These are phyloP conservation scores for Allophyes oxyacanthae DNA, from an alignment of 2,888 invertebrate genomes.

Conservation along the genomic window DNA sequence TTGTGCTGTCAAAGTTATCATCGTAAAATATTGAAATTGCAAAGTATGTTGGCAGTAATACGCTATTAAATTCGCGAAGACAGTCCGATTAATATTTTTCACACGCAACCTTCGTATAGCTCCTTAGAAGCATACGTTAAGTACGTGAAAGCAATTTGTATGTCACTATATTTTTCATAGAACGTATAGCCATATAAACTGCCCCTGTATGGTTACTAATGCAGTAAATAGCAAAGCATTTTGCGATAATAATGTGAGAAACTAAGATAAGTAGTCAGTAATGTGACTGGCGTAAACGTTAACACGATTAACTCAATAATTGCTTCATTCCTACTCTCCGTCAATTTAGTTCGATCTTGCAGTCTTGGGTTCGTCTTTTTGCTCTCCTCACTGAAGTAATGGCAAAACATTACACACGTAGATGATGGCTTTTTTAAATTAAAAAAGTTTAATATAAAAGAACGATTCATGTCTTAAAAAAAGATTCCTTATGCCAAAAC, in stretches of 20 bases:
- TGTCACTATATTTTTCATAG: conserved; percentile 57
- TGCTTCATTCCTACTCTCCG: conserved; percentile 39
- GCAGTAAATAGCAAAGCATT: conserved; percentile 28
- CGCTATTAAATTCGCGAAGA: conserved; percentile 61
- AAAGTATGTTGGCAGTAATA: conserved; percentile 46
- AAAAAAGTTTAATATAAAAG: conserved; percentile 8
- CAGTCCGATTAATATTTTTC: conserved; percentile 75
- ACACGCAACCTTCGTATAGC: conserved; percentile 58
- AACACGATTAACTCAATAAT: conserved; percentile 41
- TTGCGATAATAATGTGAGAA: conserved; percentile 49
- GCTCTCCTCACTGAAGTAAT: conserved; percentile 6
- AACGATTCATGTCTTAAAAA: too few species aligned
- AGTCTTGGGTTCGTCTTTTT: conserved; percentile 9
- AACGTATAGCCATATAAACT: conserved; percentile 53
- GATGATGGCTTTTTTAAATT: conserved; percentile 2
- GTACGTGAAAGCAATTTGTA: conserved; percentile 73
- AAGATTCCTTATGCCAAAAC: too few species aligned
- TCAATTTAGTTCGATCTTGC: conserved; percentile 30
- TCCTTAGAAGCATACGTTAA: conserved; percentile 46
- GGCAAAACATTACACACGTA: conserved; percentile 2
- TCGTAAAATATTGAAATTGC: conserved; percentile 61
- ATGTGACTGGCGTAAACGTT: conserved; percentile 41
- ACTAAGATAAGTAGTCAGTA: conserved; percentile 30
- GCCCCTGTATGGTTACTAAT: conserved; percentile 42
- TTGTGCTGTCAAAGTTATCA: conserved; percentile 69